Conservation (phyloP, 2,888 invertebrate species). For the Laspeyria flexula region DNA sequence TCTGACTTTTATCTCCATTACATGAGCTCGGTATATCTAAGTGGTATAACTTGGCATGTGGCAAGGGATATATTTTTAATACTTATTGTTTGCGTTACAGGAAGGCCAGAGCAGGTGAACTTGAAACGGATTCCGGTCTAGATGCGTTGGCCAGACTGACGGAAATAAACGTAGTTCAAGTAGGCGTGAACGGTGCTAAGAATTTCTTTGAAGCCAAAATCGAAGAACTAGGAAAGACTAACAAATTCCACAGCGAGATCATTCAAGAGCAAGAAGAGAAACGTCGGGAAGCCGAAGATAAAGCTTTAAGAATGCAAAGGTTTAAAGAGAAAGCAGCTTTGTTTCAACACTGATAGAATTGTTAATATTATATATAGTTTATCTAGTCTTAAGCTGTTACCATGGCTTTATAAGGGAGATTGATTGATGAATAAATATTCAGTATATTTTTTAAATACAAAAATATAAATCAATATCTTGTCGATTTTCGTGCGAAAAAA, state of each 20-base stretch:
- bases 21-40: too few species aligned
- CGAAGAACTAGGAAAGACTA: constrained; percentile 92
- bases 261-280: constrained; percentile 96
- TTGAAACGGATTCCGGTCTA: constrained; percentile 94
- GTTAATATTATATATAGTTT: constrained; percentile 48
- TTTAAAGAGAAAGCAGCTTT: constrained; percentile 96
- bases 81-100: constrained; percentile 65
- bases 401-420: constrained; percentile 61
- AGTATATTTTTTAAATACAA: too few species aligned
- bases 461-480: too few species aligned
- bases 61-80: too few species aligned
- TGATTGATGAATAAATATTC: constrained; percentile 22
- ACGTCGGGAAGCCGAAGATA: constrained; percentile 93
- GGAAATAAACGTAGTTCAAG: constrained; percentile 97
- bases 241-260: constrained; percentile 97
- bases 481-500: too few species aligned
- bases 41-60: too few species aligned
- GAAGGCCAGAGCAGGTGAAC: constrained; percentile 96
- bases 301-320: constrained; percentile 91
- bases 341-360: constrained; percentile 84
- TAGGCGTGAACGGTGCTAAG: constrained; percentile 97
- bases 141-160: constrained; percentile 94
- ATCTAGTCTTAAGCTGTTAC: constrained; percentile 84
- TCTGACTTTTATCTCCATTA: too few species aligned
- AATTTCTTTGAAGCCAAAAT: constrained; percentile 99